Evolutionary conservation across 2,113 vertebrate species (phyloP), one percentile per base, ranked within the genome.

Genomic region (Pomatorhinus ruficollis): DNA sequence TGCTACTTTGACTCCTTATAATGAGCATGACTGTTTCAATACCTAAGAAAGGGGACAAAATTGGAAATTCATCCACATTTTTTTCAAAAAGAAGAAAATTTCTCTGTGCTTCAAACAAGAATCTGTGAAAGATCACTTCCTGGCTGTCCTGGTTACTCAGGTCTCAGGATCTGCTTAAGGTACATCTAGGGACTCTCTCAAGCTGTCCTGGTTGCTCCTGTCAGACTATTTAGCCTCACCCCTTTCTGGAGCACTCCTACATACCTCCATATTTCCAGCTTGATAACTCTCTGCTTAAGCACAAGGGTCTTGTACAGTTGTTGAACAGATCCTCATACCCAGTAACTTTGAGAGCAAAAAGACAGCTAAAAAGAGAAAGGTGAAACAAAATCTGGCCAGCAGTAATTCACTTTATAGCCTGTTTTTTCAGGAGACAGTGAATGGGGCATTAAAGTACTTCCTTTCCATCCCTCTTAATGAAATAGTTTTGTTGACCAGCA

Each of bases 251-350:
- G 6, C 3, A 21, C 7, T 68, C 54, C 10, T n/a, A 9, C 13
- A 6, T 5, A 5, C 2, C 2, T 59, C 19, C 5, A 3, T 12
- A 33, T 66, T 76, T 80, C 23, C 39, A 71, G 28, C 19, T 50
- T 77, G 42, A 27, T 70, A 40, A 1, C 3, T 35, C 13, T 50
- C 35, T 65, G 39, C 31, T 45, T 37, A 64, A 87, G 5, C n/a
- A 61, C 8, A 45, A 37, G 6, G 4, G 5, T 24, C 85, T 52
- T 75, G 2, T 53, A 31, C 0, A 0, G 8, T 18, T 79, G 2
- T 23, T 86, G 30, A 78, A 23, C 15, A 88, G 10, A 28, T 76
- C 13, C 9, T 88, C 25, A 31, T 10, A 27, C 11, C 37, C 10
- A 35, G 30, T 31, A 61, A 53, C 11, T 68, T 23, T 49, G 40